Percentiles rank a stretch among this genome's conserved stretches.
Conservation (phyloP, 2,888 invertebrate genomes). For the Melieria omissa region DNA sequence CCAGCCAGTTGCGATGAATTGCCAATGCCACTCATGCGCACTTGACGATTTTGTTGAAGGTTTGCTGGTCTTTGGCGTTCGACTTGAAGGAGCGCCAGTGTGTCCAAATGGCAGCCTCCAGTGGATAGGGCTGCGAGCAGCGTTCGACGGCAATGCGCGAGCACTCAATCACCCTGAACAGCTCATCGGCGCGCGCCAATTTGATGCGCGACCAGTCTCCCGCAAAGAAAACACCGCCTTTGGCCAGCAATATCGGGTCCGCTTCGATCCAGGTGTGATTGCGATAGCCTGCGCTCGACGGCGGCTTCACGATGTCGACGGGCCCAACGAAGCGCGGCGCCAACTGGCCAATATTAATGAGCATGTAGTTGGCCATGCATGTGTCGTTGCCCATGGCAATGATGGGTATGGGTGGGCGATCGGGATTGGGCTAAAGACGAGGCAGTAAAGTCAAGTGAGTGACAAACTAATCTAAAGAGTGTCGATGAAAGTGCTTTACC, state of each 20-base stretch:
- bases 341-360: slow-evolving; percentile 57
- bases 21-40: slow-evolving; percentile 38
- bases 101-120: slow-evolving; percentile 64
- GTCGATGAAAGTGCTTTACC: slow-evolving; percentile 48
- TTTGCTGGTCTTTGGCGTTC: slow-evolving; percentile 53
- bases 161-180: slow-evolving; percentile 57
- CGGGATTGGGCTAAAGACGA: slow-evolving; percentile 46
- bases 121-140: slow-evolving; percentile 46
- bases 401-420: slow-evolving; percentile 59
- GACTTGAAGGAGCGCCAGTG: slow-evolving; percentile 59
- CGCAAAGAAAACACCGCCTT: slow-evolving; percentile 63
- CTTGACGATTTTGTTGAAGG: slow-evolving; percentile 62
- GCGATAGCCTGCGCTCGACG: slow-evolving; percentile 32
- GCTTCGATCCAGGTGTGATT: slow-evolving; percentile 59
- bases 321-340: slow-evolving; percentile 61
- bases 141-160: slow-evolving; percentile 52
- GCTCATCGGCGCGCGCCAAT: slow-evolving; percentile 47
- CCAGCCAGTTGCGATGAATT: neutral
- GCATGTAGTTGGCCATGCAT: slow-evolving; percentile 53
- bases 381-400: slow-evolving; percentile 59
- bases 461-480: neutral
- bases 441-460: neutral
- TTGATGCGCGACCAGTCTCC: slow-evolving; percentile 65
- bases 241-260: slow-evolving; percentile 61
- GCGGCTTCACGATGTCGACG: slow-evolving; percentile 52